Evolutionary conservation across 2,113 vertebrate species (phyloP).

Genomic region (Ictalurus furcatus): DNA sequence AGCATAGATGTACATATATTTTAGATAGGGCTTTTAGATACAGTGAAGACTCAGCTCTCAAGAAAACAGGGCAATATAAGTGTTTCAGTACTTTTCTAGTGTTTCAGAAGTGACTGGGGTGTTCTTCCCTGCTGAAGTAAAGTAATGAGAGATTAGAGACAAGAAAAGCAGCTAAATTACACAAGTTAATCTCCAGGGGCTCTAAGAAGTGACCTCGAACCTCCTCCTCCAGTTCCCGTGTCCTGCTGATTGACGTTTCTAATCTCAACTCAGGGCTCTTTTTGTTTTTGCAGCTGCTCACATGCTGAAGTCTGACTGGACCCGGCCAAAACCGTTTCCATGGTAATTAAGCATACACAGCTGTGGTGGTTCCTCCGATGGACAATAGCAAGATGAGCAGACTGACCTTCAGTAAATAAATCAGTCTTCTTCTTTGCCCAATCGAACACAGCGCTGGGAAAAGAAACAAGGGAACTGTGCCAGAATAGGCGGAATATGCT

Average conservation of each 20-base stretch:
- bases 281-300: slow-evolving; percentile 61
- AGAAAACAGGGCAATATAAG: background rate
- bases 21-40: background rate
- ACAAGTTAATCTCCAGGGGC: background rate
- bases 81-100: background rate
- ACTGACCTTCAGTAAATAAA: slow-evolving; percentile 52
- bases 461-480: background rate
- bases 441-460: slow-evolving; percentile 23
- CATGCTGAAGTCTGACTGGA: slow-evolving; percentile 55
- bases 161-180: slow-evolving; percentile 38
- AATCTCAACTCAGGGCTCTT: slow-evolving; percentile 41
- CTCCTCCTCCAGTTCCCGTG: slow-evolving; percentile 15
- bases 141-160: slow-evolving; percentile 20
- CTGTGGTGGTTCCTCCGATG: slow-evolving; percentile 52
- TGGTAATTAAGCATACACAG: slow-evolving; percentile 63
- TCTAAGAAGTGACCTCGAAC: slow-evolving; percentile 24
- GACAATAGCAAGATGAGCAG: slow-evolving; percentile 56
- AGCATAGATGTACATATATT: background rate
- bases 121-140: slow-evolving; percentile 26
- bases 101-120: background rate
- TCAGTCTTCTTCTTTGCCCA: slow-evolving; percentile 27
- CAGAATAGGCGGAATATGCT: background rate
- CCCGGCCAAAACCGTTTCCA: slow-evolving; percentile 54
- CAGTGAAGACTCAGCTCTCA: background rate
- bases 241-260: slow-evolving; percentile 49